Percentiles rank a stretch among this genome's conserved stretches.
phyloP scores from a whole-genome alignment of 2,113 vertebrate species.

The Thymallus thymallus region DNA sequence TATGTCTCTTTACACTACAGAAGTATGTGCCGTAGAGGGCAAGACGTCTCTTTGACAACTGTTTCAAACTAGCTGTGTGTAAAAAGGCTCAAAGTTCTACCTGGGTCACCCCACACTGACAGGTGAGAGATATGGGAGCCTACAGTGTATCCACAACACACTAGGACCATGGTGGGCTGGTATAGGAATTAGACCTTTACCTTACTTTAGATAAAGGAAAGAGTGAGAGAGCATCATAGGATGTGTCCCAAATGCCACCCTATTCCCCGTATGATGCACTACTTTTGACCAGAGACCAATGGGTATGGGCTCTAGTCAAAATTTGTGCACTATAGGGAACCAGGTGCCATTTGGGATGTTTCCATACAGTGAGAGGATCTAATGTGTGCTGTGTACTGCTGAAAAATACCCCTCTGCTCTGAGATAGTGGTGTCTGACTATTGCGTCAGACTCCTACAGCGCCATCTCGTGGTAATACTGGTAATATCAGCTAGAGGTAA shows the following conservation, averaged over 20 bases:
- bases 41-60: too few relatives aligned
- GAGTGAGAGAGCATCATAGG: not conserved
- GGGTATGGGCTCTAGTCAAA: too few relatives aligned
- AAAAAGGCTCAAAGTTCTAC: too few relatives aligned
- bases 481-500: not conserved
- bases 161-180: not conserved
- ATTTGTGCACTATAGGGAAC: too few relatives aligned
- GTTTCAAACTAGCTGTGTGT: too few relatives aligned
- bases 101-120: not conserved
- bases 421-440: not conserved
- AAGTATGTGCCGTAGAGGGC: too few relatives aligned
- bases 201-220: not conserved
- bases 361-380: not conserved
- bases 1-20: too few relatives aligned
- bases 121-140: not conserved
- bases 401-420: slow-evolving; percentile 1
- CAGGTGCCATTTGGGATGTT: not conserved
- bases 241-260: not conserved
- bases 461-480: slow-evolving; percentile 53
- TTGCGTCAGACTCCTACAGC: slow-evolving; percentile 31
- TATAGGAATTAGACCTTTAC: not conserved
- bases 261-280: not conserved
- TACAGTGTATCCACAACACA: not conserved
- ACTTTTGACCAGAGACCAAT: not conserved
- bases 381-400: slow-evolving; percentile 1